These are phyloP conservation scores for Drosophila suboccidentalis DNA, from an alignment of 2,888 invertebrate genomes.

Conservation along the genomic window DNA sequence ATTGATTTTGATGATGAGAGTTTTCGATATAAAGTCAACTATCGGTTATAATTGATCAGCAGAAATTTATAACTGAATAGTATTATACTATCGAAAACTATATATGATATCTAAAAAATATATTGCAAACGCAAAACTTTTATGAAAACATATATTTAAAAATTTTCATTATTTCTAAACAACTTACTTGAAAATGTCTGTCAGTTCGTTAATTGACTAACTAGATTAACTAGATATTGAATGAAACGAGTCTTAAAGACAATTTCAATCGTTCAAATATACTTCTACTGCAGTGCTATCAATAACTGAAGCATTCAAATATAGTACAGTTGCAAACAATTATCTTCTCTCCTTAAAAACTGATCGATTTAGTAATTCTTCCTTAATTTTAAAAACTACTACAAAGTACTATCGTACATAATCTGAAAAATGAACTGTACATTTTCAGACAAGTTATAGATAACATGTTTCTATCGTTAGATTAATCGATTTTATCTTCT, in stretches of 20 bases:
- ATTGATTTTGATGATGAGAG: constrained; percentile 40
- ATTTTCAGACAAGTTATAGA: not conserved
- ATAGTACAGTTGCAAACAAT: too few relatives aligned
- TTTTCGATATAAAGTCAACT: not conserved
- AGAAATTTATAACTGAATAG: not conserved
- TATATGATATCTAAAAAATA: not conserved
- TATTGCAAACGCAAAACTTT: too few relatives aligned
- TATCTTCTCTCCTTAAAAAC: not conserved
- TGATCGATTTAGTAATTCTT: not conserved
- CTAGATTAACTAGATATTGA: too few relatives aligned
- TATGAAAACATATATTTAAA: too few relatives aligned
- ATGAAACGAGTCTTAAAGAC: too few relatives aligned
- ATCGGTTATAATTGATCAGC: not conserved
- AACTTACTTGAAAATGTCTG: too few relatives aligned
- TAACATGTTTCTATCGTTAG: not conserved
- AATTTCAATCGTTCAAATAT: too few relatives aligned
- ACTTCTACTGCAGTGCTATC: too few relatives aligned
- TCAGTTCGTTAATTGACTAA: too few relatives aligned
- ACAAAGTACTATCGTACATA: not conserved
- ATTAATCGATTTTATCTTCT: not conserved
- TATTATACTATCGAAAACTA: not conserved
- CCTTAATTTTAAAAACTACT: not conserved
- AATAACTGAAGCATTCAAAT: too few relatives aligned
- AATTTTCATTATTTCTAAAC: too few relatives aligned
- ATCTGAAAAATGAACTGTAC: not conserved